These are phyloP conservation scores for Hydrochoerus hydrochaeris DNA, from an alignment of 2,113 vertebrate species.

Conservation along the genomic window DNA sequence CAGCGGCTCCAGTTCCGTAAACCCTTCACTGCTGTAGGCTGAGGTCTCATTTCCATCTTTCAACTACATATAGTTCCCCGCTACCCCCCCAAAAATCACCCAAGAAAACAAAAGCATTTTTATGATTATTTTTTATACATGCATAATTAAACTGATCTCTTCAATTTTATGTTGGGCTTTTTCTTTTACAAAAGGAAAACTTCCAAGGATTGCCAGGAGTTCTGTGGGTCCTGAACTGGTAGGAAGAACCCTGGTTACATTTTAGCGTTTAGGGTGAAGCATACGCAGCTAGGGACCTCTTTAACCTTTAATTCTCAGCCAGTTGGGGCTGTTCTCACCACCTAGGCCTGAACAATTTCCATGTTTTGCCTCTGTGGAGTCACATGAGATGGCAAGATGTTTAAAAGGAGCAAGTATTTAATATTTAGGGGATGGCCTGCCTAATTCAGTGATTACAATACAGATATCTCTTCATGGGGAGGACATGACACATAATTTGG, in stretches of 20 bases:
- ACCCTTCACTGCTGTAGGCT: constrained; percentile 63
- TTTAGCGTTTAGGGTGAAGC: constrained; percentile 45
- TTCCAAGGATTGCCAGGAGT: constrained; percentile 30
- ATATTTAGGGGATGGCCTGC: background rate
- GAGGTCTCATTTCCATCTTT: constrained; percentile 62
- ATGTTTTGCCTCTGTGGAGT: background rate
- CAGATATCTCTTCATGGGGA: background rate
- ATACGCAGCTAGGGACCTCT: background rate
- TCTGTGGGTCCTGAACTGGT: background rate
- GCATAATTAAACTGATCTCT: constrained; percentile 51
- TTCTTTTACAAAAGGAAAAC: background rate
- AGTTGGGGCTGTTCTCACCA: background rate
- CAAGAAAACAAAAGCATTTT: constrained; percentile 58
- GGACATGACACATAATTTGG: background rate
- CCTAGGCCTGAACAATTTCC: background rate
- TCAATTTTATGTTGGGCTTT: constrained; percentile 25
- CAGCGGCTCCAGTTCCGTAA: constrained; percentile 71
- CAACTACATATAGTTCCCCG: background rate
- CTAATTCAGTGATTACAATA: background rate
- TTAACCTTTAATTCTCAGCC: constrained; percentile 31
- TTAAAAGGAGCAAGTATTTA: background rate
- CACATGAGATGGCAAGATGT: background rate
- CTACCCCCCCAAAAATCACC: background rate
- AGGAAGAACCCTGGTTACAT: constrained; percentile 51
- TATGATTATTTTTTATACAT: constrained; percentile 32